phyloP scores from a whole-genome alignment of 2,113 vertebrate genomes.

The Oryzias melastigma region DNA sequence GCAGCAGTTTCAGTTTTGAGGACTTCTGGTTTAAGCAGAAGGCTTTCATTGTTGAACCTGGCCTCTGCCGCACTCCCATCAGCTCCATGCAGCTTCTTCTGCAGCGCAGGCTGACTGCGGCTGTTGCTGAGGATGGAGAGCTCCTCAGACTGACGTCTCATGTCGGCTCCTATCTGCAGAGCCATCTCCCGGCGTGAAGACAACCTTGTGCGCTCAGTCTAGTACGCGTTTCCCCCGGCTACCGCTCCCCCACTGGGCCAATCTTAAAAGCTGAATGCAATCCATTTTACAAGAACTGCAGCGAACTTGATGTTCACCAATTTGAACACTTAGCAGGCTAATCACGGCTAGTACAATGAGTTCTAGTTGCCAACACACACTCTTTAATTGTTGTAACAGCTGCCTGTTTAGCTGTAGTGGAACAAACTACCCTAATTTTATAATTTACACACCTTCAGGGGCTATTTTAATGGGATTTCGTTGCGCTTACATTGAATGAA shows the following conservation, averaged over 20 bases:
- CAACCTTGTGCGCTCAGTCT: neutral
- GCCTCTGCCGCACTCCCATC: conserved; percentile 58
- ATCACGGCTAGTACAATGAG: conserved; percentile 14
- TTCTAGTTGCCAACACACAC: neutral
- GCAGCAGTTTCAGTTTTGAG: no score
- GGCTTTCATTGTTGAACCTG: conserved; percentile 14
- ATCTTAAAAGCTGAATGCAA: conserved; percentile 29
- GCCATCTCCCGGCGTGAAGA: neutral
- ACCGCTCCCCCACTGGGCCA: conserved; percentile 4
- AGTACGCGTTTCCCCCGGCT: conserved; percentile 3
- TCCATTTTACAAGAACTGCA: conserved; percentile 12
- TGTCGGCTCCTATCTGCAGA: conserved; percentile 55
- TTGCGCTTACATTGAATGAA: conserved; percentile 15
- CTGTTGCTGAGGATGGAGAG: conserved; percentile 41
- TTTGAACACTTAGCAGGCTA: conserved; percentile 16
- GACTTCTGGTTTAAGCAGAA: no score
- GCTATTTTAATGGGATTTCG: conserved; percentile 28
- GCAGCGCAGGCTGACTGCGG: conserved; percentile 47
- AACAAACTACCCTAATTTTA: neutral
- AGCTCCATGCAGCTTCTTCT: conserved; percentile 24
- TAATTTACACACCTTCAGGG: neutral
- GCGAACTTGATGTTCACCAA: conserved; percentile 38
- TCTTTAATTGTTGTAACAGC: neutral
- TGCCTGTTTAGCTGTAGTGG: neutral
- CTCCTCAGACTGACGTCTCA: conserved; percentile 51